Evolutionary conservation across 2,797 vertebrate genomes (phyloP).

Genomic region (Lagorchestes hirsutus): DNA sequence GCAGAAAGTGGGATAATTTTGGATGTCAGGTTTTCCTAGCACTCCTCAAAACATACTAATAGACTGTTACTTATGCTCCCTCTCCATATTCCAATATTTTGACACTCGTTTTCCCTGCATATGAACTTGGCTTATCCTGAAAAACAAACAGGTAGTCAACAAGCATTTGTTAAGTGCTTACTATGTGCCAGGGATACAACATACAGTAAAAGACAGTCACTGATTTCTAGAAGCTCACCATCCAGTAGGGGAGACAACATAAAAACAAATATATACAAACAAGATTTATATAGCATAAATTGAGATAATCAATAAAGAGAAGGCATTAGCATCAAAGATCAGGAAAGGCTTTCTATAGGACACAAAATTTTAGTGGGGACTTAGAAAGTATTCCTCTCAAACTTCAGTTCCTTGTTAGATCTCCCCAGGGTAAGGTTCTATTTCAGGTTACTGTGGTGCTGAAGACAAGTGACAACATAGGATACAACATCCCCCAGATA

Average conservation of each 20-base stretch:
- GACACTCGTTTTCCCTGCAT: neutral
- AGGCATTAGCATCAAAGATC: too few relatives aligned
- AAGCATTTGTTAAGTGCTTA: neutral
- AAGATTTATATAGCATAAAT: too few relatives aligned
- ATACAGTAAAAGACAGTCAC: too few relatives aligned
- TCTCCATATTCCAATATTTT: neutral
- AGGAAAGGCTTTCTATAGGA: too few relatives aligned
- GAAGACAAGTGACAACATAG: neutral
- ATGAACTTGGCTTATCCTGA: neutral
- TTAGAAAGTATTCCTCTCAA: too few relatives aligned
- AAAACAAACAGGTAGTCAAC: neutral
- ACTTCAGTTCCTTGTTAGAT: neutral
- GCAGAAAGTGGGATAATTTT: neutral
- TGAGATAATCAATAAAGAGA: too few relatives aligned
- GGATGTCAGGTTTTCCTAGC: neutral
- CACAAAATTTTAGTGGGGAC: too few relatives aligned
- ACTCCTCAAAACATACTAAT: neutral
- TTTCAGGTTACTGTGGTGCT: neutral
- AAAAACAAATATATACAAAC: too few relatives aligned
- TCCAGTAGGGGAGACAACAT: too few relatives aligned
- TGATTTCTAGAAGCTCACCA: too few relatives aligned
- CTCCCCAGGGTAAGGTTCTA: neutral
- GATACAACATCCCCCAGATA: neutral
- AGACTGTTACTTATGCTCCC: neutral
- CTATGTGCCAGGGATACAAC: neutral